Evolutionary conservation across 2,113 vertebrate genomes (phyloP), one percentile per base, ranked within the genome.

Genomic region (Brachirus orientalis): DNA sequence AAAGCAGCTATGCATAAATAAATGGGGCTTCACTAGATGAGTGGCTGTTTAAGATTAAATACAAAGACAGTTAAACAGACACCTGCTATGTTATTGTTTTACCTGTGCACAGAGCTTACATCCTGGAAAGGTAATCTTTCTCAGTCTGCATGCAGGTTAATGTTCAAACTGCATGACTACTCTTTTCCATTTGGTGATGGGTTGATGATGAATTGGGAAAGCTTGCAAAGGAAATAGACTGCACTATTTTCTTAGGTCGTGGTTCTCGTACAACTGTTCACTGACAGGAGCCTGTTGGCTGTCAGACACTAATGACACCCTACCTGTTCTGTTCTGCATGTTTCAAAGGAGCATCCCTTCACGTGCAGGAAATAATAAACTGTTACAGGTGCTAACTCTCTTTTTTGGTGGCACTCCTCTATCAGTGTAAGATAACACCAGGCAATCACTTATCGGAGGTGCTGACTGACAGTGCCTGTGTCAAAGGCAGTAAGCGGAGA

Each of bases 371-470:
- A 78, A 88, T 90, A 86, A 84, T 88, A 90, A 90, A 85, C 85
- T 75, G 54, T 86, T 76, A 79, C 87, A 90, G 86, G 88, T 87
- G 88, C 75, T 91, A 90, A 90, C 79, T 88, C 77, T 55, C 72
- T 71, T 77, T 85, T 83, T 80, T 61, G 62, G 54, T 68, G 72
- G 75, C 54, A 48, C 70, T 78, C 69, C 78, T 28, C 28, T 83
- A 63, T 75, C 59, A 33, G 77, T 83, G 86, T 92, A 92, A 92
- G 65, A 63, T 84, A 88, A 91, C 66, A 78, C 79, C 61, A 75
- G 80, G 83, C 89, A 91, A 91, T 91, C 90, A 91, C 88, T 92
- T 91, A 91, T 81, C 69, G 1, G 57, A 38, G 71, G 84, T 87
- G 91, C 79, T 89, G 89, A 89, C 61, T 82, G 90, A 87, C 76